Evolutionary conservation across 2,888 invertebrate genomes (phyloP).

Genomic region (Lepeophtheirus nordmannii): DNA sequence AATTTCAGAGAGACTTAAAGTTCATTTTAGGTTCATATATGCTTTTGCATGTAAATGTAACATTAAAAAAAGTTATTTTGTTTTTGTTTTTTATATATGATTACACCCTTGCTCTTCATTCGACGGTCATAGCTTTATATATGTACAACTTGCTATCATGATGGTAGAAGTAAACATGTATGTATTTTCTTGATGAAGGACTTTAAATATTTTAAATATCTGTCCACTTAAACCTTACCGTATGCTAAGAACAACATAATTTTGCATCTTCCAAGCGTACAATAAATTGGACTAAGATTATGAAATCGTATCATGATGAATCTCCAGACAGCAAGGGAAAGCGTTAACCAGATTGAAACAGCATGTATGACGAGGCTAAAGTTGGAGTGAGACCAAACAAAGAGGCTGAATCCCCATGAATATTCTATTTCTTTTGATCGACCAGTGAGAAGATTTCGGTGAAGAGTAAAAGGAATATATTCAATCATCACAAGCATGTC

Average conservation of each 20-base stretch:
- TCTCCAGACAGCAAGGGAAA: slow-evolving; percentile 80
- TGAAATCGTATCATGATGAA: slow-evolving; percentile 32
- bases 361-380: slow-evolving; percentile 76
- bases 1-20: no score
- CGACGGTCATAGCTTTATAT: no score
- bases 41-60: no score
- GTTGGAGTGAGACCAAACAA: slow-evolving; percentile 75
- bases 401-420: slow-evolving; percentile 63
- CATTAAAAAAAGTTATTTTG: no score
- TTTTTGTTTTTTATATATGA: no score
- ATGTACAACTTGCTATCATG: no score
- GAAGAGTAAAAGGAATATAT: slow-evolving; percentile 74
- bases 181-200: no score
- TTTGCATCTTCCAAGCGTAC: slow-evolving; percentile 17
- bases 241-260: slow-evolving; percentile 14
- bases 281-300: slow-evolving; percentile 16
- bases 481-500: slow-evolving; percentile 82
- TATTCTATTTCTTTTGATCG: slow-evolving; percentile 39
- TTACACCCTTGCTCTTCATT: no score
- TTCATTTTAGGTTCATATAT: no score
- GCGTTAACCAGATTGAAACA: slow-evolving; percentile 80
- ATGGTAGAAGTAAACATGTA: no score
- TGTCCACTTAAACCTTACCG: no score
- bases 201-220: no score
- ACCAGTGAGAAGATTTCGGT: slow-evolving; percentile 46